Evolutionary conservation across 2,888 invertebrate species (phyloP), one percentile per base, ranked within the genome.

Genomic region (Thalpophila matura): DNA sequence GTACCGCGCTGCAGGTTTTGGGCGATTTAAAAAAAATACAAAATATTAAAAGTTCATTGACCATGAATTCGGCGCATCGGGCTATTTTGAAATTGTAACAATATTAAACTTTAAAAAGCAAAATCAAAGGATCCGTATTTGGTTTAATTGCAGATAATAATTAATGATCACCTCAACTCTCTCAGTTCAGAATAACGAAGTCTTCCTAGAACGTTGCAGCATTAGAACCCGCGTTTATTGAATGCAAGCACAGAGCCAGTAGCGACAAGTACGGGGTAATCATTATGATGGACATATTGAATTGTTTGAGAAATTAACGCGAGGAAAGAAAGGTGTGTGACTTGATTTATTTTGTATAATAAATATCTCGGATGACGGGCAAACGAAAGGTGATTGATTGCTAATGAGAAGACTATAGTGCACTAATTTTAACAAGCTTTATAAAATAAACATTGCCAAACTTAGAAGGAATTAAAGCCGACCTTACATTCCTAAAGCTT

Each of bases 401-500:
- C 50, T 50, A 54, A 59, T 73, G 59, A 57, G 51, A 72, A 64
- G 67, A 76, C 73, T 80, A 56, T 66, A 78, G 80, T 78, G 76
- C 74, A 73, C 71, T 75, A 77, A 84, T 74, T 66, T 22, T 70
- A 69, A 62, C 79, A 81, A 84, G 84, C 84, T 85, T 84, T 84
- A 82, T 70, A 79, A 72, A 72, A 75, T 73, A 70, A 71, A 91
- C 90, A 91, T 91, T 91, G 89, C 90, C 92, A 92, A 90, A 91
- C 81, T 81, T 84, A 86, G 80, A 77, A 77, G 80, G 79, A 79
- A 79, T 74, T 68, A 82, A 85, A 80, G 85, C 82, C 69, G 83
- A 86, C 80, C 87, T 79, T 87, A 92, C 93, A 93, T 93, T 93
- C 93, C 93, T 88, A 81, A 77, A 80, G 86, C 86, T 87, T 87